Evolutionary conservation across 2,113 vertebrate species (phyloP).

Genomic region (Atractosteus spatula): DNA sequence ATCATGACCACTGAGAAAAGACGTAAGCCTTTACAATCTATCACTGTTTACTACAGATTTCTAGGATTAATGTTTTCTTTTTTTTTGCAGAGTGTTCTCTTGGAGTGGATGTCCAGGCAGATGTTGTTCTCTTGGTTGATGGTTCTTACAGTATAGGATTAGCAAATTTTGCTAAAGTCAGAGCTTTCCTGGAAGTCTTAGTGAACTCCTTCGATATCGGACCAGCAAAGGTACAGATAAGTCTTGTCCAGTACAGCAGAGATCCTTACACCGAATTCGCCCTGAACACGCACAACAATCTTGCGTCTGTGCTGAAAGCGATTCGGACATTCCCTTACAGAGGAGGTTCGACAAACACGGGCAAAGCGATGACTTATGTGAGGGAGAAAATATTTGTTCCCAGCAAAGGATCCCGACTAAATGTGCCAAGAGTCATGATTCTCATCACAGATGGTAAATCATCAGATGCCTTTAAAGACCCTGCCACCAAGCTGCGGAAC

Average conservation of each 20-base stretch:
- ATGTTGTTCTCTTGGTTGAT: constrained; percentile 93
- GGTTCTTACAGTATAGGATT: constrained; percentile 97
- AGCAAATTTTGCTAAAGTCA: constrained; percentile 94
- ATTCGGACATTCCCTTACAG: constrained; percentile 92
- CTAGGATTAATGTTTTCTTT: constrained; percentile 23
- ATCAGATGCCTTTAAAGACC: constrained; percentile 89
- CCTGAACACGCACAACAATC: constrained; percentile 80
- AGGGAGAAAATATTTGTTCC: constrained; percentile 85
- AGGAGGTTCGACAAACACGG: constrained; percentile 96
- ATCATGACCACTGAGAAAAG: no score
- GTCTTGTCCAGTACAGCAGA: constrained; percentile 95
- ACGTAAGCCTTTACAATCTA: no score
- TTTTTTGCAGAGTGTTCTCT: constrained; percentile 83
- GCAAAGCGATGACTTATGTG: constrained; percentile 93
- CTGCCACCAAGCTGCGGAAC: constrained; percentile 79
- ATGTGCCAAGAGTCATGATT: constrained; percentile 90
- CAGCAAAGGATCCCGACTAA: constrained; percentile 76
- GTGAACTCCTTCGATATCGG: constrained; percentile 93
- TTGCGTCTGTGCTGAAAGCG: constrained; percentile 80
- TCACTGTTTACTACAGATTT: no score
- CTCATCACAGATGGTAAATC: constrained; percentile 98
- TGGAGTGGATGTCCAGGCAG: constrained; percentile 90
- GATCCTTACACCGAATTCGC: constrained; percentile 92
- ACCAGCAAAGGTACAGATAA: constrained; percentile 86
- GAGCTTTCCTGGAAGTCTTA: constrained; percentile 91